Percentiles rank a stretch among this genome's conserved stretches.
Evolutionary conservation across 2,797 vertebrate species (phyloP).

Genomic region (Paedocypris micromegethes): DNA sequence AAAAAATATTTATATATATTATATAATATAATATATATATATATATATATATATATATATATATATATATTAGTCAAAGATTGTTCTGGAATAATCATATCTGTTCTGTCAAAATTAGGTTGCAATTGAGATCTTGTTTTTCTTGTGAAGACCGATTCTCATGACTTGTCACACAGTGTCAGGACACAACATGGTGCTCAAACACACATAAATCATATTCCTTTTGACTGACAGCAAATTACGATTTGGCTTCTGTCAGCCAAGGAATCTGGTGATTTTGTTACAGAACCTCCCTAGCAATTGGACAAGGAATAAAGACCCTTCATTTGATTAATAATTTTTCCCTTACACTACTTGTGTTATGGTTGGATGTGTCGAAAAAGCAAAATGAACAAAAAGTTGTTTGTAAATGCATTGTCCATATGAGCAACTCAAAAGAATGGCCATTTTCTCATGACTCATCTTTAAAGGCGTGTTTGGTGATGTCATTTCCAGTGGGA

Average conservation of each 20-base stretch:
- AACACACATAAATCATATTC: constrained; percentile 25
- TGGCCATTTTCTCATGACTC: constrained; percentile 29
- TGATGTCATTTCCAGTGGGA: constrained; percentile 39
- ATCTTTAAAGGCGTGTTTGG: constrained; percentile 25
- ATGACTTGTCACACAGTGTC: too few relatives aligned
- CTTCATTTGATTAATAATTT: constrained; percentile 5
- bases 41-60: too few relatives aligned
- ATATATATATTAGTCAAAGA: too few relatives aligned
- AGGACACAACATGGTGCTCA: not conserved
- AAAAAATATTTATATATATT: too few relatives aligned
- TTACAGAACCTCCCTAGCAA: constrained; percentile 8
- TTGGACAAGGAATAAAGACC: constrained; percentile 9
- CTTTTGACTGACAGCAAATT: constrained; percentile 29
- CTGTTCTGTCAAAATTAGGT: too few relatives aligned
- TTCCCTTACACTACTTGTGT: not conserved
- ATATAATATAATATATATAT: too few relatives aligned
- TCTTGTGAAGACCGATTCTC: too few relatives aligned
- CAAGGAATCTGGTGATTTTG: constrained; percentile 7
- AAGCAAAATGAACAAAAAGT: not conserved
- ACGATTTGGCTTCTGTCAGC: not conserved
- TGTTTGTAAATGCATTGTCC: constrained; percentile 18
- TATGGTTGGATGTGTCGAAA: constrained; percentile 17
- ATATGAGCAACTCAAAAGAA: constrained; percentile 20
- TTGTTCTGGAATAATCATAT: too few relatives aligned
- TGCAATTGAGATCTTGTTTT: too few relatives aligned